A percentile compares a stretch with the other conserved stretches of the same genome.
Evolutionary conservation across 2,797 vertebrate genomes (phyloP).

Genomic region (Chelonia mydas): DNA sequence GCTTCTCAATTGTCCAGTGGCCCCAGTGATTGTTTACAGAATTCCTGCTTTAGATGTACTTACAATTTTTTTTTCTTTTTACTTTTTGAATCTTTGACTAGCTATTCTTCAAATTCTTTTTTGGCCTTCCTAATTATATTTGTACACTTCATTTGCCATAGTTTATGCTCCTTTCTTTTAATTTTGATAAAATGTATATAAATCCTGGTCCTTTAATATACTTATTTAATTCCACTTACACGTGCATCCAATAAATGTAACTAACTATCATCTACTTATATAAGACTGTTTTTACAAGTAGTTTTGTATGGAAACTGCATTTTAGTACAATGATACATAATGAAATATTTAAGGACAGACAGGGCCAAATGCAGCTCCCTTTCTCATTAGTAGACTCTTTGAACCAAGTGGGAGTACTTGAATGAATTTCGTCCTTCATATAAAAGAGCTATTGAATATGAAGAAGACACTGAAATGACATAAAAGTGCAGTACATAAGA

Average conservation of each 20-base stretch:
- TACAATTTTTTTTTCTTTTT: too few species aligned
- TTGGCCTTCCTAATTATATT: too few species aligned
- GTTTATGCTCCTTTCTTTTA: background rate
- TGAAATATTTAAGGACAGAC: background rate
- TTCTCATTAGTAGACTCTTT: background rate
- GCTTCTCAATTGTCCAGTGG: too few species aligned
- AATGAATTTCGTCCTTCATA: slow-evolving; percentile 7
- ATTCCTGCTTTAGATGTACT: too few species aligned
- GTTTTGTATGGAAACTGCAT: background rate
- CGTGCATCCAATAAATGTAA: too few species aligned
- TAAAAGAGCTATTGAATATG: slow-evolving; percentile 6
- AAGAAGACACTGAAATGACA: slow-evolving; percentile 32
- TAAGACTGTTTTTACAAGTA: background rate
- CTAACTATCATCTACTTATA: background rate
- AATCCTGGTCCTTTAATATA: background rate
- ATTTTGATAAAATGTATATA: background rate
- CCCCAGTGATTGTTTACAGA: too few species aligned
- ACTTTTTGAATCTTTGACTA: too few species aligned
- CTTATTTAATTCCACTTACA: background rate
- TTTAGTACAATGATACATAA: background rate
- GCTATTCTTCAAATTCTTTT: too few species aligned
- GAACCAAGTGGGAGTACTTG: background rate
- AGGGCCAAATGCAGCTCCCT: background rate
- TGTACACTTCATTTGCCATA: too few species aligned
- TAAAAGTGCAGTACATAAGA: slow-evolving; percentile 28